Conservation (phyloP, 2,888 invertebrate species). For the Philonicus albiceps region DNA sequence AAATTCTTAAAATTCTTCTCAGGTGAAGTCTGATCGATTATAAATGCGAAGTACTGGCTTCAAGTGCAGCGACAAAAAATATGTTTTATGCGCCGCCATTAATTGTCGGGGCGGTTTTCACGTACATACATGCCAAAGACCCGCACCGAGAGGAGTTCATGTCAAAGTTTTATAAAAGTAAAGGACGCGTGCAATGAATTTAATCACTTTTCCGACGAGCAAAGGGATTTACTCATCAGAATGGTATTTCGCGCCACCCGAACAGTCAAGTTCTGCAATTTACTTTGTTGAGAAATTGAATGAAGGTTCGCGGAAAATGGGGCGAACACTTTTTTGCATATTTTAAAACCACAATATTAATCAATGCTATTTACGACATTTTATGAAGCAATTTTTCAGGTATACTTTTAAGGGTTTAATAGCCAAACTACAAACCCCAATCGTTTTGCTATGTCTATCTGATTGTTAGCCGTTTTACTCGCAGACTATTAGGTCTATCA, state of each 20-base stretch:
- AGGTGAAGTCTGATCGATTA: conserved; percentile 15
- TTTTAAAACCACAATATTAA: neutral
- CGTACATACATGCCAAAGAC: neutral
- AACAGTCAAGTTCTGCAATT: neutral
- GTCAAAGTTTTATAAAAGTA: neutral
- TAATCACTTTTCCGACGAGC: neutral
- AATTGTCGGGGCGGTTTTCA: conserved; percentile 23
- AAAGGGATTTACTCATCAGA: neutral
- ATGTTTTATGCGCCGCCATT: conserved; percentile 19
- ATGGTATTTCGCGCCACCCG: neutral
- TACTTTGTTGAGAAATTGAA: neutral
- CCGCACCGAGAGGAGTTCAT: neutral
- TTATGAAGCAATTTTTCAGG: too few species aligned
- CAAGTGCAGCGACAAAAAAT: conserved; percentile 1
- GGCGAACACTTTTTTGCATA: neutral
- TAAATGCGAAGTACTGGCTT: neutral
- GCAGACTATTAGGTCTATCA: too few species aligned
- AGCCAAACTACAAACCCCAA: too few species aligned
- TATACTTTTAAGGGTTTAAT: too few species aligned
- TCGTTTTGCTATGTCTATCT: too few species aligned
- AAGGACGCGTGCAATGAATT: conserved; percentile 14
- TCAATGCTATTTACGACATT: neutral
- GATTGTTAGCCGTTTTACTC: too few species aligned
- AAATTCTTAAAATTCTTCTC: conserved; percentile 31
- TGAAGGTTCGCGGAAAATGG: neutral